A percentile compares a stretch with the other conserved stretches of the same genome.
Evolutionary conservation across 2,797 vertebrate genomes (phyloP).

Genomic region (Pogonophryne albipinna): DNA sequence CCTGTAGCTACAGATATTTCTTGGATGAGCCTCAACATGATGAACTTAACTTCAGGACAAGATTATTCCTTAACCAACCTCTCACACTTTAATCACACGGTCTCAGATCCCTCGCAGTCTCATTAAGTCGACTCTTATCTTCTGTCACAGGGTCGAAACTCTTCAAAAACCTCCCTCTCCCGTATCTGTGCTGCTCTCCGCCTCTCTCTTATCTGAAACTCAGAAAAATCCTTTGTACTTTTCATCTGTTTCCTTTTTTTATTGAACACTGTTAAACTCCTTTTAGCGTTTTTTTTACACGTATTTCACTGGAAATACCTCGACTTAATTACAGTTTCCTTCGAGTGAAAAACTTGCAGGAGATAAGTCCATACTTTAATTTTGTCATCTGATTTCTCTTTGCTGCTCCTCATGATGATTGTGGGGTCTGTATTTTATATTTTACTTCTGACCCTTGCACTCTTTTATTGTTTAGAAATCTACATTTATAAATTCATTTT

Average conservation of each 20-base stretch:
- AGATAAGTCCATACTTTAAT: background rate
- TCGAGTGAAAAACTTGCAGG: background rate
- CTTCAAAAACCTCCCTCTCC: slow-evolving; percentile 11
- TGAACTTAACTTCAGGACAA: background rate
- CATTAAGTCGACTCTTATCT: slow-evolving; percentile 45
- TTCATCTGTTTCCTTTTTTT: background rate
- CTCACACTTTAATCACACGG: background rate
- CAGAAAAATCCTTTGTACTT: slow-evolving; percentile 32
- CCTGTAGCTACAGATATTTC: no score
- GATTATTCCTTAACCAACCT: slow-evolving; percentile 2
- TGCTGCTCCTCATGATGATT: no score
- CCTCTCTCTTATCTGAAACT: slow-evolving; percentile 18
- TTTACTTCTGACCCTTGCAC: background rate
- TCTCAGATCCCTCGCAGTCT: slow-evolving; percentile 15
- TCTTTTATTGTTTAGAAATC: background rate
- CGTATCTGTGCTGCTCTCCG: background rate
- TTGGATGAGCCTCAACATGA: background rate
- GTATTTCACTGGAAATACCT: background rate
- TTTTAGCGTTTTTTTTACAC: background rate
- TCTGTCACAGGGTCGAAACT: slow-evolving; percentile 15
- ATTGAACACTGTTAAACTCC: background rate
- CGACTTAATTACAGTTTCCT: background rate
- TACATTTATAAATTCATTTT: background rate
- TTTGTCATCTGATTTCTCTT: background rate
- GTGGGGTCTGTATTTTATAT: background rate